A percentile compares a stretch with the other conserved stretches of the same genome.
Evolutionary conservation across 2,888 invertebrate species (phyloP).

Genomic region (Nymphalis c-album): DNA sequence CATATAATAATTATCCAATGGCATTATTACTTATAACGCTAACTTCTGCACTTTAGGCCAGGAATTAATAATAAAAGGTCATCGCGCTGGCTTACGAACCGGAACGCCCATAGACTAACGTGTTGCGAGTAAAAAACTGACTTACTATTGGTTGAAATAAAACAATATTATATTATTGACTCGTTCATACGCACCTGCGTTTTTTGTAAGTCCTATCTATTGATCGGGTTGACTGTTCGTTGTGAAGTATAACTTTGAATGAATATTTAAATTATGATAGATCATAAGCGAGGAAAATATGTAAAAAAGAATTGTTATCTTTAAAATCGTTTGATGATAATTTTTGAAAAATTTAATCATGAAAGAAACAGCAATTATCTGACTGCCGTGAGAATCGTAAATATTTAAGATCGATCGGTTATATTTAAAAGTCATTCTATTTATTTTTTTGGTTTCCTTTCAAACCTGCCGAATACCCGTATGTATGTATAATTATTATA

Average conservation of each 20-base stretch:
- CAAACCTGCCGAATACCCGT: slow-evolving; percentile 14
- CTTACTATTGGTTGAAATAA: slow-evolving; percentile 60
- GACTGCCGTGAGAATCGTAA: slow-evolving; percentile 26
- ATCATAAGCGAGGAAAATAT: neutral
- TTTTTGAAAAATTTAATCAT: neutral
- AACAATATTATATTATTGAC: slow-evolving; percentile 41
- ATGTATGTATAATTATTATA: neutral
- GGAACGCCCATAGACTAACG: slow-evolving; percentile 74
- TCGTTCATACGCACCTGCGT: slow-evolving; percentile 24
- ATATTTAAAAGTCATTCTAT: slow-evolving; percentile 9
- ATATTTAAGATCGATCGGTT: slow-evolving; percentile 9
- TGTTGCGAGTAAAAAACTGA: slow-evolving; percentile 68
- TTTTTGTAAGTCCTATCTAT: slow-evolving; percentile 12
- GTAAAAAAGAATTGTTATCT: neutral
- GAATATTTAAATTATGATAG: neutral
- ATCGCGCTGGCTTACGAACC: slow-evolving; percentile 78
- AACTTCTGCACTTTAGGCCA: slow-evolving; percentile 46
- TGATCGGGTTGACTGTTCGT: slow-evolving; percentile 11
- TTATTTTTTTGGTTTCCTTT: slow-evolving; percentile 15
- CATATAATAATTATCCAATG: neutral
- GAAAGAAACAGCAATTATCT: neutral
- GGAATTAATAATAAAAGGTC: slow-evolving; percentile 73
- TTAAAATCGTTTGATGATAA: neutral
- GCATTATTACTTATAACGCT: slow-evolving; percentile 41
- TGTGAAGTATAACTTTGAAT: slow-evolving; percentile 2